Evolutionary conservation across 1,140 invertebrate species (phyloP).

Genomic region (Campodea augens): DNA sequence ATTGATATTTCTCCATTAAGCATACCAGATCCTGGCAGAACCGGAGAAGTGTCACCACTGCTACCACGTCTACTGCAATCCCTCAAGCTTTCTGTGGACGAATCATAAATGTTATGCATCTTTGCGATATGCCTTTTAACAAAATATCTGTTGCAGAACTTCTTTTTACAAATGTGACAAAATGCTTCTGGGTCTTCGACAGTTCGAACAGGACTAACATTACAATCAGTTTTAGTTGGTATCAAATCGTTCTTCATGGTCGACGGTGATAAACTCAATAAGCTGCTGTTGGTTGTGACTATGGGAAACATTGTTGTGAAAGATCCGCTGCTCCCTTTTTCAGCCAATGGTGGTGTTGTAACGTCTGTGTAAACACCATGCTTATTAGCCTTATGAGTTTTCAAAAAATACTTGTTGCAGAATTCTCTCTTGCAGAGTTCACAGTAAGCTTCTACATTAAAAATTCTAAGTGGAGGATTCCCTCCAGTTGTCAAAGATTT

Average conservation of each 20-base stretch:
- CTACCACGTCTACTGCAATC: too few species aligned
- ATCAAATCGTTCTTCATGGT: too few species aligned
- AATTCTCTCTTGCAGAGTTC: constrained; percentile 96
- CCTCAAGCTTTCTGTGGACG: too few species aligned
- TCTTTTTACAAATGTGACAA: constrained; percentile 41
- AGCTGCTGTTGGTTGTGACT: too few species aligned
- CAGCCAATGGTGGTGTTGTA: neutral
- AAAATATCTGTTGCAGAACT: constrained; percentile 54
- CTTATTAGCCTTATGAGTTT: constrained; percentile 91
- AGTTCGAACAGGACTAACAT: too few species aligned
- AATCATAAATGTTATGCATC: constrained; percentile 31
- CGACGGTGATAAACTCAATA: too few species aligned
- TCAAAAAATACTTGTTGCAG: constrained; percentile 99
- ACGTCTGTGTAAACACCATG: constrained; percentile 63
- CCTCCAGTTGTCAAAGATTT: constrained; percentile 20
- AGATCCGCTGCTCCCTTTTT: too few species aligned
- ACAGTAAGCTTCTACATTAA: constrained; percentile 71
- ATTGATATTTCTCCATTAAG: too few species aligned
- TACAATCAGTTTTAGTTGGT: too few species aligned
- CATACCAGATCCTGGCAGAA: too few species aligned
- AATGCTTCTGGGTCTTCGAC: constrained; percentile 21
- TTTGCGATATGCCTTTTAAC: constrained; percentile 39
- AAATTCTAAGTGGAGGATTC: constrained; percentile 54
- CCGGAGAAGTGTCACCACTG: too few species aligned
- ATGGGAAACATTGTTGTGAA: too few species aligned